These are phyloP conservation scores for Drosophila pegasa DNA, from an alignment of 2,888 invertebrate genomes.

Conservation along the genomic window DNA sequence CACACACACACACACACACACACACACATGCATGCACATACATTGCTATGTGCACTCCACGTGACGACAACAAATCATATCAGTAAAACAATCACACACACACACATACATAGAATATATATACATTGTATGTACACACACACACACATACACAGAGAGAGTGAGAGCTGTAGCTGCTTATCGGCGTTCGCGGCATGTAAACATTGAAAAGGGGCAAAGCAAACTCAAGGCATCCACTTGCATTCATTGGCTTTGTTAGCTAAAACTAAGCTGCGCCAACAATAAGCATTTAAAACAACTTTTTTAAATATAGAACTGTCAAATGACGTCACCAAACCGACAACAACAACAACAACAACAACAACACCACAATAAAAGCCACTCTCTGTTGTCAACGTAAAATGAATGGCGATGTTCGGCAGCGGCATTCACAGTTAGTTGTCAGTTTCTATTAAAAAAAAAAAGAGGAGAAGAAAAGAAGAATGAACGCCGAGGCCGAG, in stretches of 20 bases:
- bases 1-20: neutral
- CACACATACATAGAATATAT: constrained; percentile 3
- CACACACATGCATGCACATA: constrained; percentile 1
- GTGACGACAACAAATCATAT: constrained; percentile 59
- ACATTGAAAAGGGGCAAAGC: constrained; percentile 50
- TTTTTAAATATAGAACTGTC: constrained; percentile 59
- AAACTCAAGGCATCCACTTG: constrained; percentile 32
- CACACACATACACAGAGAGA: constrained; percentile 10
- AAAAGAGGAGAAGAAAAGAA: neutral
- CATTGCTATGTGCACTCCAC: constrained; percentile 31
- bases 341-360: constrained; percentile 44
- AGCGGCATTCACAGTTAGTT: constrained; percentile 56
- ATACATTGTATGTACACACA: constrained; percentile 8
- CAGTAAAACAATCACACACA: constrained; percentile 28
- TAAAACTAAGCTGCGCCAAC: constrained; percentile 38
- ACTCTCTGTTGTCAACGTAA: constrained; percentile 45
- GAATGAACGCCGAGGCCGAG: constrained; percentile 39
- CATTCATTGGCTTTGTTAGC: constrained; percentile 27
- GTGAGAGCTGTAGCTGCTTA: constrained; percentile 41
- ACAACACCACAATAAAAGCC: constrained; percentile 23
- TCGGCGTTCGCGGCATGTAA: constrained; percentile 52
- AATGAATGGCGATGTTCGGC: constrained; percentile 47
- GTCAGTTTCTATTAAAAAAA: constrained; percentile 39
- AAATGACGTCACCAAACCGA: constrained; percentile 68
- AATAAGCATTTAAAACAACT: constrained; percentile 63